Percentiles rank a stretch among this genome's conserved stretches.
phyloP scores from a whole-genome alignment of 2,113 vertebrate genomes.

The Gallinago jamesoni region DNA sequence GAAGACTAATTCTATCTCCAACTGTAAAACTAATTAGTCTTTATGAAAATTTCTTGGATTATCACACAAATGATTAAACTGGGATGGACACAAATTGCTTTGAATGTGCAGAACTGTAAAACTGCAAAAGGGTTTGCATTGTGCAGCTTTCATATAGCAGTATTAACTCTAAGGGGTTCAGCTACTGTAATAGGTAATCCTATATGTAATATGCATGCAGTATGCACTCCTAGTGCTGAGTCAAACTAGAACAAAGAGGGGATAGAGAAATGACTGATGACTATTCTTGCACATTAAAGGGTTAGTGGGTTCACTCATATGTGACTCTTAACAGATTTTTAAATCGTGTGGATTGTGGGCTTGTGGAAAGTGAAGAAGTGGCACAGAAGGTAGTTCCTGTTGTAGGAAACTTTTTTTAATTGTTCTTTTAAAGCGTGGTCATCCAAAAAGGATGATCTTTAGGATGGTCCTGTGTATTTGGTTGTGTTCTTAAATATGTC shows the following conservation, averaged over 20 bases:
- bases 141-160: neutral
- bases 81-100: neutral
- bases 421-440: neutral
- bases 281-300: neutral
- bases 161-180: neutral
- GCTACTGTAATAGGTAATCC: neutral
- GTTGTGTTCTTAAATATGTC: neutral
- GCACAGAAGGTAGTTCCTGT: neutral
- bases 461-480: neutral
- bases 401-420: neutral
- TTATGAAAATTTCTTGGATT: neutral
- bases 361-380: neutral
- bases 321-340: constrained; percentile 41
- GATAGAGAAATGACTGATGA: neutral
- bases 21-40: neutral
- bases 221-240: neutral
- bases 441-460: neutral
- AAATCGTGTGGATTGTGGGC: constrained; percentile 28
- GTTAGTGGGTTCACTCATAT: neutral
- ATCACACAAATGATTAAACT: neutral
- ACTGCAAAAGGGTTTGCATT: neutral
- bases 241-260: neutral
- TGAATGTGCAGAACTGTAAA: neutral
- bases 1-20: neutral
- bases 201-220: neutral